These are phyloP conservation scores for Passer montanus DNA, from an alignment of 2,113 vertebrate genomes.

Conservation along the genomic window DNA sequence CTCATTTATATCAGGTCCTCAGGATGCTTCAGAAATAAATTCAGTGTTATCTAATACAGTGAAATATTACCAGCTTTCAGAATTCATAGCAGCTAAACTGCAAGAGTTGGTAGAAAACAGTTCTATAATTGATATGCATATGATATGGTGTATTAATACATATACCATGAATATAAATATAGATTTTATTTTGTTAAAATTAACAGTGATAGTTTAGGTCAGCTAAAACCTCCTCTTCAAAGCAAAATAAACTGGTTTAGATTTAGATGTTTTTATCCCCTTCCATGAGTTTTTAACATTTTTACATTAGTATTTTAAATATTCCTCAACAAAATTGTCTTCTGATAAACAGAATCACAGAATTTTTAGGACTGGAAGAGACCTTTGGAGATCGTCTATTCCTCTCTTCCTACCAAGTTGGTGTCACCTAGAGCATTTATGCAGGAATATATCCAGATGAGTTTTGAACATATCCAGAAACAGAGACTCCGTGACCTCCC, in stretches of 20 bases:
- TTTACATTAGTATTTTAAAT: background rate
- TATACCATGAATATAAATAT: background rate
- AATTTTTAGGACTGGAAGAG: background rate
- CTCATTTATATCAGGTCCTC: background rate
- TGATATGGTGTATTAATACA: background rate
- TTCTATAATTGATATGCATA: rapidly evolving
- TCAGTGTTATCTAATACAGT: background rate
- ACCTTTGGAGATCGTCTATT: background rate
- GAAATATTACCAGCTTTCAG: background rate
- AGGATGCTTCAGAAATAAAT: background rate
- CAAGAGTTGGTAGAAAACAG: background rate
- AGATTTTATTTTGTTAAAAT: background rate
- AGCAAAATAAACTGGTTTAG: background rate
- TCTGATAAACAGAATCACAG: background rate
- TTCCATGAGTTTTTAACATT: background rate
- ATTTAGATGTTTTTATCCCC: background rate
- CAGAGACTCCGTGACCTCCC: background rate
- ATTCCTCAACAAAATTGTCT: background rate
- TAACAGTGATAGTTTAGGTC: background rate
- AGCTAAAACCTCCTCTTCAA: background rate
- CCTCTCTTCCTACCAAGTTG: background rate
- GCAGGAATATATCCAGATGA: too few species aligned
- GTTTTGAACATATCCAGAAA: background rate
- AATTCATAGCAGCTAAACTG: background rate
- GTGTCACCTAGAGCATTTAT: background rate